Percentiles rank a stretch among this genome's conserved stretches.
phyloP scores from a whole-genome alignment of 2,113 vertebrate genomes.

The Furnarius figulus region DNA sequence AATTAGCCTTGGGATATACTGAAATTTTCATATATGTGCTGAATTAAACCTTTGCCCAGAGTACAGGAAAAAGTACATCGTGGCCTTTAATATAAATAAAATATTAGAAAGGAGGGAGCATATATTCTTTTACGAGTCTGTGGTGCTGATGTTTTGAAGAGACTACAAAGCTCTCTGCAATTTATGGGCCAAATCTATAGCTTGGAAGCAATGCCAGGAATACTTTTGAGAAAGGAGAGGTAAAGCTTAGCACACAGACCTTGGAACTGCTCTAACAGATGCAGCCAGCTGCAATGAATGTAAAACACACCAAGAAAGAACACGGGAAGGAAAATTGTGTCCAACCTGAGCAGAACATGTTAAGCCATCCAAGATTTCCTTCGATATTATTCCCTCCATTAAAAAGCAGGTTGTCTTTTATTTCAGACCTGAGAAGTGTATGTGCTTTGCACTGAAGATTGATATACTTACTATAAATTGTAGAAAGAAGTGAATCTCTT shows the following conservation, averaged over 20 bases:
- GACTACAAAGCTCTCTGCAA: neutral
- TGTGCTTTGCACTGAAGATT: neutral
- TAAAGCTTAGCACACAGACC: neutral
- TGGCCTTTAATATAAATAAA: conserved; percentile 44
- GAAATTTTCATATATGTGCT: neutral
- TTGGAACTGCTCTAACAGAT: neutral
- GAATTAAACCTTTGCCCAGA: neutral
- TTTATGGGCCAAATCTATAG: neutral
- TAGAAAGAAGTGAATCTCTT: neutral
- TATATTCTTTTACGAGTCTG: neutral
- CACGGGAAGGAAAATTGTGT: neutral
- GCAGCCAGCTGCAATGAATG: neutral
- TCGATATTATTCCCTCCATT: neutral
- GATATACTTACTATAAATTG: neutral
- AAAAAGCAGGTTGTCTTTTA: neutral
- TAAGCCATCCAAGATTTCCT: neutral
- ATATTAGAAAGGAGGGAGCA: neutral
- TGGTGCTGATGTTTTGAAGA: neutral
- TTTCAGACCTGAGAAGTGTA: neutral
- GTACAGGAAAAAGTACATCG: neutral
- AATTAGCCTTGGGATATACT: neutral
- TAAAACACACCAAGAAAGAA: neutral
- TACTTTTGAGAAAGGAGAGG: neutral
- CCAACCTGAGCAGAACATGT: neutral
- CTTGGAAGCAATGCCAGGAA: neutral